Evolutionary conservation across 2,113 vertebrate species (phyloP).

Genomic region (Noctilio leporinus): DNA sequence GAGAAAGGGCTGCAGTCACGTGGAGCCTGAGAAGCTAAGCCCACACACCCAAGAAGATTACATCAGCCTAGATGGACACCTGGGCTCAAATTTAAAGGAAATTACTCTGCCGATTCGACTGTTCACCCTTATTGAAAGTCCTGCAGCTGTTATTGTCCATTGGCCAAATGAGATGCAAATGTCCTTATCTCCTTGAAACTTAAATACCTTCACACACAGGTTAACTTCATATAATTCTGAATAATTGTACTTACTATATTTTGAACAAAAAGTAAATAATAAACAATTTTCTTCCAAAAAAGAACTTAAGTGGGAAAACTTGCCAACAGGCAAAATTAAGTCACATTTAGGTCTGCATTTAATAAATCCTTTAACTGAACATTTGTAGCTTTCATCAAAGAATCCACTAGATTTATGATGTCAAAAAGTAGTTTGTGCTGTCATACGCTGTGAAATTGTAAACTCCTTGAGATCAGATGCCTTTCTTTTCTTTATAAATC

Average conservation of each 20-base stretch:
- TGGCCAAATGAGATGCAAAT: neutral
- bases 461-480: neutral
- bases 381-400: neutral
- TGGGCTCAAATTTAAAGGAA: neutral
- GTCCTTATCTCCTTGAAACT: neutral
- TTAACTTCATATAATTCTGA: neutral
- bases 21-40: neutral
- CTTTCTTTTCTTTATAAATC: neutral
- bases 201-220: neutral
- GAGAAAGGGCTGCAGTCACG: neutral
- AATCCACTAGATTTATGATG: neutral
- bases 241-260: neutral
- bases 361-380: neutral
- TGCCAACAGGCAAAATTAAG: neutral
- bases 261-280: neutral
- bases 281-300: neutral
- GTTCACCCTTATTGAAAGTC: neutral
- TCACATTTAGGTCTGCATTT: neutral
- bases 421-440: neutral
- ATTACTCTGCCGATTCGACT: neutral
- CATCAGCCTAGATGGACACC: neutral
- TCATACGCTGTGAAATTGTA: neutral
- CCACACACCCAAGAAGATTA: neutral
- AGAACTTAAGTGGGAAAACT: neutral
- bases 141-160: neutral